Evolutionary conservation across 1,140 invertebrate species (phyloP).

Genomic region (Aphelenchoides besseyi): DNA sequence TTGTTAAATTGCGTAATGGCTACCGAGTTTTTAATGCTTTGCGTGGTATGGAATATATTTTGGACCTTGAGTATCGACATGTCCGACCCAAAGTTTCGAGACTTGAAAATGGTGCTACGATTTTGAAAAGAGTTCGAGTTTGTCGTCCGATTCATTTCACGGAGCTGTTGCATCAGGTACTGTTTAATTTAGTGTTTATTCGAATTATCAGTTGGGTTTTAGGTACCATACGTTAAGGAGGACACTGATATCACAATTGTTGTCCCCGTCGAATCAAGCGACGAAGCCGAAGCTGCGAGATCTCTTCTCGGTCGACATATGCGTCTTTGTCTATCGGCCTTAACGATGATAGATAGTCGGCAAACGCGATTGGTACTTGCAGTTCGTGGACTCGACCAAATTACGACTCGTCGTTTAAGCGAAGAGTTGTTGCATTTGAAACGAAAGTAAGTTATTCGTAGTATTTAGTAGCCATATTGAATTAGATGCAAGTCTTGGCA

Average conservation of each 20-base stretch:
- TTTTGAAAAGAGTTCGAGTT: conserved; percentile 42
- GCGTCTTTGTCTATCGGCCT: conserved; percentile 32
- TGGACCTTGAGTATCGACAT: conserved; percentile 54
- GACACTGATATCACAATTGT: conserved; percentile 60
- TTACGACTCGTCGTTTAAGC: conserved; percentile 39
- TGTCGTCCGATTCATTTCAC: conserved; percentile 56
- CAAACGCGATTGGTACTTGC: conserved; percentile 45
- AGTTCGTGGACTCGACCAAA: conserved; percentile 31
- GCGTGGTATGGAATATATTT: conserved; percentile 60
- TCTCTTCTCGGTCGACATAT: conserved; percentile 34
- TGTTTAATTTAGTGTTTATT: conserved; percentile 14
- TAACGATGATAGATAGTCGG: conserved; percentile 34
- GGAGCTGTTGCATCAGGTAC: conserved; percentile 52
- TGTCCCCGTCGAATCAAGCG: conserved; percentile 45
- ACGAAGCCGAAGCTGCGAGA: conserved; percentile 39
- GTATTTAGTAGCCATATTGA: conserved; percentile 21
- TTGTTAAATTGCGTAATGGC: conserved; percentile 47
- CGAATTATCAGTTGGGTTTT: conserved; percentile 17
- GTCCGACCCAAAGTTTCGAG: not conserved
- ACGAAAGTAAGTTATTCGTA: conserved; percentile 32
- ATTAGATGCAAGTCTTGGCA: conserved; percentile 49
- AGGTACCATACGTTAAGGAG: conserved; percentile 62
- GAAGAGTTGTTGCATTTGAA: conserved; percentile 57
- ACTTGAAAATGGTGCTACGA: not conserved
- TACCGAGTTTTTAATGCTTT: conserved; percentile 55